Percentiles rank a stretch among this genome's conserved stretches.
These are phyloP conservation scores for Drosophila siamana DNA, from an alignment of 2,888 invertebrate species.

Conservation along the genomic window DNA sequence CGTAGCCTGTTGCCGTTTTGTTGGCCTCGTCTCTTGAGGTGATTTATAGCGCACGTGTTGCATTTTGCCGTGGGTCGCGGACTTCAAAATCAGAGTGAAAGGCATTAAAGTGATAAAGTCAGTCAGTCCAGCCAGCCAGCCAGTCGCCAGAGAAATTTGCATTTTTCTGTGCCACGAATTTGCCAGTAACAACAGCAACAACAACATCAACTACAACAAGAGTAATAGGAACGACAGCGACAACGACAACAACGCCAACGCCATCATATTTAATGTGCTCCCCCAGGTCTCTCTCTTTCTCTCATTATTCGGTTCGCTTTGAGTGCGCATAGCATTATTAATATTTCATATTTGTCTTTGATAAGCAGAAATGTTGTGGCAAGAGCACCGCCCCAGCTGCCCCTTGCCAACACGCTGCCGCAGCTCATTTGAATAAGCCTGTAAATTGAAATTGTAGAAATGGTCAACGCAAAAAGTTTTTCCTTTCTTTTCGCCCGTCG, in stretches of 20 bases:
- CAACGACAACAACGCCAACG: conserved; percentile 25
- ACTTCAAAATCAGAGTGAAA: conserved; percentile 76
- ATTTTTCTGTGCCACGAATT: conserved; percentile 67
- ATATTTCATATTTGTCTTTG: conserved; percentile 80
- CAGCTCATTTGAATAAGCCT: conserved; percentile 57
- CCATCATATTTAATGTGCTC: conserved; percentile 65
- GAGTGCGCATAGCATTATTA: conserved; percentile 61
- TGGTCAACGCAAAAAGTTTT: conserved; percentile 5
- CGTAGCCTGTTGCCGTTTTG: not conserved
- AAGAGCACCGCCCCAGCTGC: conserved; percentile 3
- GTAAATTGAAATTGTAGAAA: conserved; percentile 57
- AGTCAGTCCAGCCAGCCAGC: conserved; percentile 40
- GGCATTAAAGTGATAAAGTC: conserved; percentile 75
- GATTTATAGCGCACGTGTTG: conserved; percentile 80
- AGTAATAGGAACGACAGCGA: not conserved
- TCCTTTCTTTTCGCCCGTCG: not conserved
- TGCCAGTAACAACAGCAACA: conserved; percentile 14
- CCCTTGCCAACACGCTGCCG: conserved; percentile 1
- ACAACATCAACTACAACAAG: conserved; percentile 20
- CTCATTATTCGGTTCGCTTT: conserved; percentile 19
- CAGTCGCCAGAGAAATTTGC: conserved; percentile 64
- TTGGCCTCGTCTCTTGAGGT: conserved; percentile 45
- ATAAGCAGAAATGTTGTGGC: conserved; percentile 59
- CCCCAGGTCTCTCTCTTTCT: conserved; percentile 3
- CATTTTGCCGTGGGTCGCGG: conserved; percentile 57